Evolutionary conservation across 2,797 vertebrate species (phyloP), one percentile per base, ranked within the genome.

Genomic region (Phalloptychus januarius): DNA sequence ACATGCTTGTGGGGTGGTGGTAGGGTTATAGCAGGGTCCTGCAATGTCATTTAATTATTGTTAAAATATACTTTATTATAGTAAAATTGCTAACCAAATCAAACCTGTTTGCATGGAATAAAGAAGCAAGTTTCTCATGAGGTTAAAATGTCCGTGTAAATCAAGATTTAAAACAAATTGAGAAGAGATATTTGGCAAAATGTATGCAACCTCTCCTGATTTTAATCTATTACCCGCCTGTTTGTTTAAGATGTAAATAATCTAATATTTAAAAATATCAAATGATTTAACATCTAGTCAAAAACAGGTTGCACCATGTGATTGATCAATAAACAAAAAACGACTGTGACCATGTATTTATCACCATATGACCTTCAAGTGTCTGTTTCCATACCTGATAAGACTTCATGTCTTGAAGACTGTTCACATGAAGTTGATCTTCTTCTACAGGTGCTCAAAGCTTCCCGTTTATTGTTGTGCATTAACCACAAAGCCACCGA

Each of bases 381-480:
- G 82, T 54, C 40, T 42, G 25, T 13, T 44, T 44, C 86, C 69
- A 87, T 88, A 91, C 89, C 86, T 93, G 87, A 77, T 85, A 84
- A 80, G 74, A 81, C 88, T 92, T 79, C 71, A 90, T 86, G 89
- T 89, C 89, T 79, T 84, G 81, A 91, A 92, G 89, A 93, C 63
- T 83, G 38, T 69, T 33, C 74, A 42, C 10, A 20, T 71, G 42
- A 71, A 44, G n/a, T 16, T 16, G 25, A 45, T 71, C 13, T 25
- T 71, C 13, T 25, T 45, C 25, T 45, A 31, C 36, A 42, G 0
- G 33, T 73, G 52, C 54, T 18, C 52, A 61, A 25, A 16, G 23
- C 42, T 2, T 2, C 25, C 3, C 23, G 48, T 70, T 70, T 5
- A 77, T 71, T 25, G 20, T 18, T 72, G 33, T 67, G 23, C 33